A percentile compares a stretch with the other conserved stretches of the same genome.
Conservation (phyloP, 2,113 vertebrate genomes). For the Chaetorhynchus papuensis region DNA sequence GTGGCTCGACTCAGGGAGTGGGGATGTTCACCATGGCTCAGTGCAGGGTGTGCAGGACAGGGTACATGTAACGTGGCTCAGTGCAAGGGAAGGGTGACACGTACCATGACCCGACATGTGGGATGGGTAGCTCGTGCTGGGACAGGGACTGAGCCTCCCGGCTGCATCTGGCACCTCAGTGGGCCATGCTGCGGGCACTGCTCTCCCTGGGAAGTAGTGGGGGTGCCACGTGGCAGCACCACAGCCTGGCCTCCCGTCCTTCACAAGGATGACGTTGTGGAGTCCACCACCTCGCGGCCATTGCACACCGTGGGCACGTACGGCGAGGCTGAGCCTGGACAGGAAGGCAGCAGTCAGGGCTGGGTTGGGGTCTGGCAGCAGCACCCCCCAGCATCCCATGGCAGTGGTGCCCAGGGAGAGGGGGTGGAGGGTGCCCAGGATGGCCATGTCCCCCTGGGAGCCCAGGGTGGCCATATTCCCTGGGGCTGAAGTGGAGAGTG, state of each 20-base stretch:
- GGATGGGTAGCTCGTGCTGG: not conserved
- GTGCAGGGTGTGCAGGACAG: not conserved
- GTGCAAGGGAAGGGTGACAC: not conserved
- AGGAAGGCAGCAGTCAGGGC: not conserved
- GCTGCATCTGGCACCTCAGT: not conserved
- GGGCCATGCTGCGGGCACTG: accelerated
- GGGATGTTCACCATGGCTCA: not conserved
- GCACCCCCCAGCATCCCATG: not conserved
- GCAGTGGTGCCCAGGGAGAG: accelerated
- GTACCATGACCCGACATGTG: accelerated
- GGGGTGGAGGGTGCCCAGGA: no score
- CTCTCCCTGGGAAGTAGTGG: not conserved
- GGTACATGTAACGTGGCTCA: not conserved
- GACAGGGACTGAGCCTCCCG: not conserved
- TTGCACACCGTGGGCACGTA: conserved; percentile 93
- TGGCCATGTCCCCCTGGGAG: accelerated
- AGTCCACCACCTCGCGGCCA: conserved; percentile 93
- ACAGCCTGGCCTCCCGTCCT: not conserved
- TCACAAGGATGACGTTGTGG: conserved; percentile 94
- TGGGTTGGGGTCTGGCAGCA: not conserved
- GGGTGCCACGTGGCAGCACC: not conserved
- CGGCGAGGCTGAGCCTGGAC: conserved; percentile 82
- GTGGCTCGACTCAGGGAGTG: not conserved
- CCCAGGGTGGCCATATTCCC: not conserved
- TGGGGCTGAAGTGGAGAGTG: not conserved